Evolutionary conservation across 2,888 invertebrate species (phyloP), one percentile per base, ranked within the genome.

Genomic region (Unio pictorum): DNA sequence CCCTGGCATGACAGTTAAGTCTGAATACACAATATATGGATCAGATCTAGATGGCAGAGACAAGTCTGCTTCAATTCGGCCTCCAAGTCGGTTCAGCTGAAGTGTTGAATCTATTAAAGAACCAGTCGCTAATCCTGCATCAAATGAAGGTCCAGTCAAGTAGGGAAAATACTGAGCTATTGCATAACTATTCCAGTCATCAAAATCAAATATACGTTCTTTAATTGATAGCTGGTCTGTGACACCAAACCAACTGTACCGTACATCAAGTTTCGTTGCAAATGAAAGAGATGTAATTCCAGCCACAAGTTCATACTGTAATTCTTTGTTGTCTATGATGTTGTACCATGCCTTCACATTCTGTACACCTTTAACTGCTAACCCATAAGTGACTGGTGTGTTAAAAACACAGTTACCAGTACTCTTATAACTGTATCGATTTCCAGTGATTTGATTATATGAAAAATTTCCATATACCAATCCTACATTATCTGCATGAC

Each of bases 121-220:
- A 26, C 84, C 88, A 34, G 76, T 76, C 3, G 85, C 75, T 15
- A 84, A 55, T 23, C 75, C 71, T n/a, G 87, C 81, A 23, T 80
- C 74, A 55, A 84, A 78, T 61, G 80, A 71, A 34, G 79, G 76
- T 17, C 94, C 94, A 0, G 94, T 92, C 70, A 98, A 92, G 89
- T 94, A 99, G 0, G 99, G 99, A 68, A 94, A 93, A 89, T 95
- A 99, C 20, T 94, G 93, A 0, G 98, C 98, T 66, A 98, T 93
- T 0, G 98, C 98, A 89, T 96, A 97, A 90, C 97, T 96, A 89
- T 99, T 99, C 99, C 99, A 99, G 89, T 99, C 98, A 89, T 99
- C 98, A 90, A 99, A 98, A 91, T 99, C 99, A 88, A 99, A 98
- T 84, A 99, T 97, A 86, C 94, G 93, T 66, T 93, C 92, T 71